Percentiles rank a stretch among this genome's conserved stretches.
These are phyloP conservation scores for Ferrisia virgata DNA, from an alignment of 2,888 invertebrate genomes.

Conservation along the genomic window DNA sequence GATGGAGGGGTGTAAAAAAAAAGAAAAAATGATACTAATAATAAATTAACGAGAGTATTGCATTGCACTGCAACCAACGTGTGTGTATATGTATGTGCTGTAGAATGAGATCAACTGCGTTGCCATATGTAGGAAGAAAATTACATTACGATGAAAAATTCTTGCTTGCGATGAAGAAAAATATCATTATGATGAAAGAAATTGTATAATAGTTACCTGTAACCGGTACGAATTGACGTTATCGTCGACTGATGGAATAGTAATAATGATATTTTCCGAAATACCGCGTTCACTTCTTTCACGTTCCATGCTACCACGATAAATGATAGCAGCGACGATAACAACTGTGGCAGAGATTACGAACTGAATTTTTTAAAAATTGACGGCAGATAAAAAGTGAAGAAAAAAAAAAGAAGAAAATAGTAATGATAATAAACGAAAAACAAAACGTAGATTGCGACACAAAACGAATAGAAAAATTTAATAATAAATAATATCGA, in stretches of 20 bases:
- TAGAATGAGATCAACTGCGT: background rate
- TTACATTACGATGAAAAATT: background rate
- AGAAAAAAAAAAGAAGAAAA: too few species aligned
- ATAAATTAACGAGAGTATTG: background rate
- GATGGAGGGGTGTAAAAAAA: background rate
- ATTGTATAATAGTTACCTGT: slow-evolving; percentile 12
- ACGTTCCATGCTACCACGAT: slow-evolving; percentile 11
- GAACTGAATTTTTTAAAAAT: too few species aligned
- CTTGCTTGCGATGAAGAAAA: background rate
- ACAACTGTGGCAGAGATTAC: background rate
- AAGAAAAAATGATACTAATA: background rate
- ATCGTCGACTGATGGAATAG: background rate
- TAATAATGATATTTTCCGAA: slow-evolving; percentile 19
- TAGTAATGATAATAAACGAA: too few species aligned
- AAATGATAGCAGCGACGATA: background rate
- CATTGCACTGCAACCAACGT: background rate
- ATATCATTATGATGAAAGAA: background rate
- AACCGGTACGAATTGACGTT: slow-evolving; percentile 20
- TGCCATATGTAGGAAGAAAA: background rate
- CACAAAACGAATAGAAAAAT: background rate
- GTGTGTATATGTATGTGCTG: background rate
- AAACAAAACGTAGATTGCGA: background rate
- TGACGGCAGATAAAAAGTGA: too few species aligned
- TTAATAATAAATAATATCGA: background rate
- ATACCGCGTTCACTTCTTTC: slow-evolving; percentile 28